These are phyloP conservation scores for Rhea americana DNA, from an alignment of 2,113 vertebrate species.

Conservation along the genomic window DNA sequence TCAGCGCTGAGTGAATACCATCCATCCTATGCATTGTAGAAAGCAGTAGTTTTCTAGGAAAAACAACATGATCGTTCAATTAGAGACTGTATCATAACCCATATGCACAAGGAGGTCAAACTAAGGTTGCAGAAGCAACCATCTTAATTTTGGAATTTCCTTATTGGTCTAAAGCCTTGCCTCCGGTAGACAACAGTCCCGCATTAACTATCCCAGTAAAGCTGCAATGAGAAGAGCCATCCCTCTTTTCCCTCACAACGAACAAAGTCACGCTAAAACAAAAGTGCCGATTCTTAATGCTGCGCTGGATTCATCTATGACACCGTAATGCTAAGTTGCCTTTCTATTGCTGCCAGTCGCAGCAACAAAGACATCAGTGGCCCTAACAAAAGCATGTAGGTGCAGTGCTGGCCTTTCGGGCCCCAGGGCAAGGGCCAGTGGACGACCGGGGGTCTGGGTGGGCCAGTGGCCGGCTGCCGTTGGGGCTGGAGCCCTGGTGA, in stretches of 20 bases:
- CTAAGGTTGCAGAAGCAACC: neutral
- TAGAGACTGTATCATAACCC: neutral
- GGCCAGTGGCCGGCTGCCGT: neutral
- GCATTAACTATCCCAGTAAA: neutral
- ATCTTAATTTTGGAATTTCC: neutral
- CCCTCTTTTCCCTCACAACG: fast-evolving
- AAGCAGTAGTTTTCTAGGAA: neutral
- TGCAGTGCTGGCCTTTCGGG: fast-evolving
- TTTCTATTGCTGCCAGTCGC: fast-evolving
- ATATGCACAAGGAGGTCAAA: neutral
- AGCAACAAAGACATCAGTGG: fast-evolving
- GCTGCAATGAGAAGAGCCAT: fast-evolving
- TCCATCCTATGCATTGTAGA: neutral
- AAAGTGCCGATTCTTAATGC: fast-evolving
- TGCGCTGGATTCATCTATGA: fast-evolving
- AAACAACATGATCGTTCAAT: neutral
- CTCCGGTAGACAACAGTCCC: fast-evolving
- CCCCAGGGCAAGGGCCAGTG: neutral
- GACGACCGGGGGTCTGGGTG: neutral
- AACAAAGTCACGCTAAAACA: fast-evolving
- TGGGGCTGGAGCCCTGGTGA: too few species aligned
- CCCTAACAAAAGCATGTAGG: fast-evolving
- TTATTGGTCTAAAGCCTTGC: neutral
- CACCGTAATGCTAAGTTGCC: fast-evolving
- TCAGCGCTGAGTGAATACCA: neutral